Evolutionary conservation across 2,888 invertebrate species (phyloP), one percentile per base, ranked within the genome.

Genomic region (Mesorhabditis belari): DNA sequence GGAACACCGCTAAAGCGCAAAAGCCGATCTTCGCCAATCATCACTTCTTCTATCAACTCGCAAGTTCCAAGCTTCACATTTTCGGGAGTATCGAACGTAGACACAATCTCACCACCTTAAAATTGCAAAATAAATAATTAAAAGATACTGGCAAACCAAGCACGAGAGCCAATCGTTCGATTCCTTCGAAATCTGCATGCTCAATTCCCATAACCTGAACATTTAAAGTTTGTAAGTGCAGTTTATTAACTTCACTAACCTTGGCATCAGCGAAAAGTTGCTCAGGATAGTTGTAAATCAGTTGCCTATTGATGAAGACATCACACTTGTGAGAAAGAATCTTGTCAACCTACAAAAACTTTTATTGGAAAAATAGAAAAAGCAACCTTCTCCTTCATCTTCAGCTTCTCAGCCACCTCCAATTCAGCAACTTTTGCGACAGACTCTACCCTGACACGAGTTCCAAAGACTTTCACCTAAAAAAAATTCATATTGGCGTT

Each of bases 251-350:
- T n/a, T n/a, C n/a, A n/a, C n/a, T n/a, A n/a, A n/a, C n/a, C 55
- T 91, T 90, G 52, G 92, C 91, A 85, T 99, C 98, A 49, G 96
- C 93, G 83, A 99, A 99, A 75, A 99, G 84, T 83, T 99, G 98
- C 83, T 99, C 98, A 0, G 98, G 98, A 83, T 99, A 98, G 84
- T 99, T 99, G 86, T 99, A 99, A 83, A 99, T 99, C 71, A 99
- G 85, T 83, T 99, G 98, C 70, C 91, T 89, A 84, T 98, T 98
- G 81, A 98, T 93, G 82, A 98, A 99, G 0, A 98, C 96, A 84
- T 91, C 98, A 84, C 90, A 90, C 72, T 91, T 90, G 83, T 98
- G 94, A 70, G 87, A 88, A 56, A 96, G 82, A 75, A 99, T 98
- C 83, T 92, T 92, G 78, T 90, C 89, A 3, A 99, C 78, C 73